Base-by-base conservation (phyloP, 2,797 vertebrate species). In the Melopsittacus undulatus region DNA sequence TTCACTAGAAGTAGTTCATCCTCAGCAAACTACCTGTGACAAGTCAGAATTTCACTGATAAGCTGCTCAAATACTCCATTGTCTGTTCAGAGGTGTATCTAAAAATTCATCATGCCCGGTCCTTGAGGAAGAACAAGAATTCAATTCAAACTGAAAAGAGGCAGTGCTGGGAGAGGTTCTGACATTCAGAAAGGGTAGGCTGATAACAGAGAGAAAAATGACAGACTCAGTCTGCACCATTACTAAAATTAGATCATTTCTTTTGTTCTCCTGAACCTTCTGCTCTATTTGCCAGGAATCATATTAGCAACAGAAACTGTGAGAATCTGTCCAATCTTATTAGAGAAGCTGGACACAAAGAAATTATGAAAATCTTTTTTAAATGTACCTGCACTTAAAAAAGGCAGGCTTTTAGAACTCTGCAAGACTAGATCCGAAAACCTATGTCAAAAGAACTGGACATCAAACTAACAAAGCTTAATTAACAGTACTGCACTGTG, bases 231-330 rank as follows among this genome's bases (percentile, higher is more conserved):
- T 77, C 96, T 95, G 94, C 45, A 13, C 93, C 93, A 97, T 96
- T 96, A 97, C 96, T 97, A 97, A 97, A 97, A 97, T 96, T 95
- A 97, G 95, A 97, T 97, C 74, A 89, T 94, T 96, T 94, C 95
- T 97, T 97, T 97, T 97, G 95, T 97, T 97, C 96, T 95, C 79
- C 87, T 96, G 95, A 96, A 95, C 94, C 95, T 97, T 97, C 97
- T 97, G 97, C 97, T 97, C 97, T 97, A 97, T 96, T 97, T 97
- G 96, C 97, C 87, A 95, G 92, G 95, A 96, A 97, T 95, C 88
- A 84, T 96, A 97, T 96, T 97, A 97, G 96, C 97, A 97, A 96
- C 84, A 90, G 97, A 97, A 97, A 96, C 94, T 96, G 95, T 96
- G 95, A 97, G 94, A 97, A 96, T 95, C 92, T 96, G 96, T 95